Base-by-base conservation (phyloP, 2,888 invertebrate genomes). In the Tipula unca region DNA sequence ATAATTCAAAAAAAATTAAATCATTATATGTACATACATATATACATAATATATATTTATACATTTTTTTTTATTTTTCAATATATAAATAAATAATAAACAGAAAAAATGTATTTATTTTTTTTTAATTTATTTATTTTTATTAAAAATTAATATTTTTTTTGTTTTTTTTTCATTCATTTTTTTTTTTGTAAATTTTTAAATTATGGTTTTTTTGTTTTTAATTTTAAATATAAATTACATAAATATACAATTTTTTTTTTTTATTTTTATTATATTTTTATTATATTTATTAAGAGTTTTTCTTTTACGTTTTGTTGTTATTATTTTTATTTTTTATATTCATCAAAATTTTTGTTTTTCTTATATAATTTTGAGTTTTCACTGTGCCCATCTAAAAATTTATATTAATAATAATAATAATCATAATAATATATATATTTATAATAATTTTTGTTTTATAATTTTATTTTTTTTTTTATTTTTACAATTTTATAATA, bases 181-280 rank as follows among this genome's bases (percentile, higher is more conserved):
- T 69, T 69, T n/a, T n/a, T 69, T 54, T 69, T 69, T 69, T 69
- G 69, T 69, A 69, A 69, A 69, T 83, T 83, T 83, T 83, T 32
- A 83, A 32, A 32, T 83, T 83, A 83, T 83, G 29, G 29, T 83
- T 32, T 32, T 83, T 32, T 83, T 32, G 83, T 83, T 83, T 32
- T 83, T 83, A 32, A 35, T 83, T 83, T 83, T 83, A 32, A 83
- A 83, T 83, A 83, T 83, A 83, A 83, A 83, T 83, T 83, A 83
- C 83, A 83, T 83, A 35, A 83, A 83, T 83, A 83, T 83, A 83
- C 83, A 83, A 83, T 29, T 83, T 83, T 83, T 83, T 82, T 82
- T 29, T 3, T 82, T 82, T 82, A 14, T 14, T 29, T 82, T 82
- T 10, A 29, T 82, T 29, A 69, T 69, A 48, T 5, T 48, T 48